A percentile compares a stretch with the other conserved stretches of the same genome.
Conservation (phyloP, 2,113 vertebrate species). For the Dascyllus trimaculatus region DNA sequence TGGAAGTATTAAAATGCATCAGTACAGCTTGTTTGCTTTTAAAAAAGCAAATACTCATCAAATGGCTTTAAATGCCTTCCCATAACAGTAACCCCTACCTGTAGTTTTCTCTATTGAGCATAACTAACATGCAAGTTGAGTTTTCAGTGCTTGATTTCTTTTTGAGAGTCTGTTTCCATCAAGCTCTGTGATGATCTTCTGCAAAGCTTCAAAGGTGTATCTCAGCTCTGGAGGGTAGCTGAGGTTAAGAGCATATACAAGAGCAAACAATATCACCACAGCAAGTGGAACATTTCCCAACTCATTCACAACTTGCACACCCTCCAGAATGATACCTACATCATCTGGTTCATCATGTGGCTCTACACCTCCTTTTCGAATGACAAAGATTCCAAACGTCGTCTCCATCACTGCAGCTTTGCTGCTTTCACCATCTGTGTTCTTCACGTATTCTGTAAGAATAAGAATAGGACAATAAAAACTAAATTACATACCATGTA, state of each 20-base stretch:
- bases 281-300: background rate
- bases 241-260: background rate
- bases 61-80: no score
- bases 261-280: background rate
- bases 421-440: no score
- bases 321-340: background rate
- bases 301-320: constrained; percentile 3
- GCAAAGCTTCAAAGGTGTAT: background rate
- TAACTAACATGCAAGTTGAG: background rate
- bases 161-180: background rate
- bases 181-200: background rate
- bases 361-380: no score
- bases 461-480: no score
- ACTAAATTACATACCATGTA: no score
- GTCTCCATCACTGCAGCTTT: no score
- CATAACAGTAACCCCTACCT: no score
- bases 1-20: no score
- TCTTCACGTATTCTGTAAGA: no score
- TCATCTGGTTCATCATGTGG: background rate
- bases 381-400: no score
- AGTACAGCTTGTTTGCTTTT: no score
- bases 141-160: background rate
- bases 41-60: no score
- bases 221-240: background rate
- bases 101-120: background rate